phyloP scores from a whole-genome alignment of 1,140 invertebrate genomes.

The Neodiprion pinetum region DNA sequence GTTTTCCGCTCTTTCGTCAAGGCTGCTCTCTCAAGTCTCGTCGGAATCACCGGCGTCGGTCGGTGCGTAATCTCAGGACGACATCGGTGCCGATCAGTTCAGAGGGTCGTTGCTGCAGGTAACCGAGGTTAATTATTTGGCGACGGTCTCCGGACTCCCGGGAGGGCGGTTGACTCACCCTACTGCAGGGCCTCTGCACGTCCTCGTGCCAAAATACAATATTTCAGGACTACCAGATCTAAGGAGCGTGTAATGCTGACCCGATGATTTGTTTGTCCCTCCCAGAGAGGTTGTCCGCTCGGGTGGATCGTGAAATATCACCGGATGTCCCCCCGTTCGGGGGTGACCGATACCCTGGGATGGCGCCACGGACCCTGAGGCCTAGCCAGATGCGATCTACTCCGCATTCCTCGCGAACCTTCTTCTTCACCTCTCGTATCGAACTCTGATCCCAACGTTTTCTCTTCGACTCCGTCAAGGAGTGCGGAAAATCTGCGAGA shows the following conservation, averaged over 20 bases:
- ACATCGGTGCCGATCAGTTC: not conserved
- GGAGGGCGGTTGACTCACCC: conserved; percentile 20
- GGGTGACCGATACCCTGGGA: conserved; percentile 33
- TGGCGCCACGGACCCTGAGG: conserved; percentile 9
- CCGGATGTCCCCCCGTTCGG: conserved; percentile 36
- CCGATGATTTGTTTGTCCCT: conserved; percentile 50
- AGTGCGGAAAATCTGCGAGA: too few species aligned
- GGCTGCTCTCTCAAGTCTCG: too few species aligned
- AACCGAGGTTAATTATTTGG: conserved; percentile 33
- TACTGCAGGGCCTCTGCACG: conserved; percentile 4
- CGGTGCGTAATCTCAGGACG: not conserved
- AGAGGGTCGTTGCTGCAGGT: conserved; percentile 25
- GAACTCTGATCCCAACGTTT: too few species aligned
- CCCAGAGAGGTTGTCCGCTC: conserved; percentile 35
- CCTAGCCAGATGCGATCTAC: conserved; percentile 7
- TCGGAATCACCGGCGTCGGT: not conserved
- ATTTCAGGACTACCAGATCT: conserved; percentile 43
- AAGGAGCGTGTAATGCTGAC: conserved; percentile 52
- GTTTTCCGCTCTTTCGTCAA: not conserved
- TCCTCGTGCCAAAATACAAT: conserved; percentile 53
- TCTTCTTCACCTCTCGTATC: not conserved
- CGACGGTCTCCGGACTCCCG: conserved; percentile 27
- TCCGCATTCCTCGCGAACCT: conserved; percentile 29
- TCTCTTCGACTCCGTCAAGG: too few species aligned
- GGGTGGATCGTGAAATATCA: conserved; percentile 42